Evolutionary conservation across 2,888 invertebrate species (phyloP), one percentile per base, ranked within the genome.

Genomic region (Mystacides longicornis): DNA sequence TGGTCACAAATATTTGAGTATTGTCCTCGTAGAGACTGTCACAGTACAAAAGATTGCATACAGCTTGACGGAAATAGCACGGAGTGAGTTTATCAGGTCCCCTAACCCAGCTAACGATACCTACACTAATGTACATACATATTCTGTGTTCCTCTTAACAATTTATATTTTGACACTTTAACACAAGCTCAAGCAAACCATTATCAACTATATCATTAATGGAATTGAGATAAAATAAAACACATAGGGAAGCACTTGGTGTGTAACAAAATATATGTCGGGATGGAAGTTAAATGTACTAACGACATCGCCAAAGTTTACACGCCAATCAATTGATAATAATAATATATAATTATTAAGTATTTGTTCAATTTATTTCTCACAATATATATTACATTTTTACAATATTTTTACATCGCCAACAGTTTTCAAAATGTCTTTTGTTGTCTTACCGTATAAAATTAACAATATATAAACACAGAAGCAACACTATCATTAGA

Each of bases 81-180:
- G 18, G 52, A 54, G 52, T 57, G 42, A 59, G 52, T 54, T 52
- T 49, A 54, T 52, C 74, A 75, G 76, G 77, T 76, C 76, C 76
- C 77, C 77, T 74, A 74, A 75, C 75, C 77, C 76, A 76, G 76
- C 76, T 76, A 76, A 75, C 37, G 51, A 49, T 51, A 23, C 58
- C 60, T 60, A 58, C 56, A 57, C 56, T 58, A 58, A 58, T 60
- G 57, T 60, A 60, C 60, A n/a, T n/a, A n/a, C n/a, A n/a, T n/a
- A n/a, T n/a, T n/a, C n/a, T n/a, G n/a, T n/a, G n/a, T n/a, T n/a
- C n/a, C n/a, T n/a, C n/a, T n/a, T n/a, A n/a, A n/a, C n/a, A n/a
- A n/a, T n/a, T n/a, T n/a, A n/a, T n/a, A n/a, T n/a, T n/a, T n/a
- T n/a, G n/a, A n/a, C n/a, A n/a, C n/a, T n/a, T n/a, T n/a, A n/a